Percentiles rank a stretch among this genome's conserved stretches.
phyloP scores from a whole-genome alignment of 2,797 vertebrate species.

The Protosalanx chinensis region DNA sequence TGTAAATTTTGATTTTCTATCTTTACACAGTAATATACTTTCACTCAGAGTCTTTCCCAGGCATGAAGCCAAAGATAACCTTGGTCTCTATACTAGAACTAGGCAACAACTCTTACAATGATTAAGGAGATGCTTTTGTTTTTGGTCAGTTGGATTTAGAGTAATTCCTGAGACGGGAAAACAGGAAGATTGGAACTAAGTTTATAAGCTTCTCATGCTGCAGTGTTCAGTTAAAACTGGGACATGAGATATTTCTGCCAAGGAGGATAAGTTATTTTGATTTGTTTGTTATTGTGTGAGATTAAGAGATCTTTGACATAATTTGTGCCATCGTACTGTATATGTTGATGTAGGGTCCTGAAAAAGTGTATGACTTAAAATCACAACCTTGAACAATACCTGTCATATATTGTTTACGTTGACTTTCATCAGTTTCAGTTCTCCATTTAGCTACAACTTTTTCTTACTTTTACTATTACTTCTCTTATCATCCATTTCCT shows the following conservation, averaged over 20 bases:
- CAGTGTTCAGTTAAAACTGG: too few species aligned
- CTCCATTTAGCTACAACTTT: conserved; percentile 39
- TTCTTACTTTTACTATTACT: conserved; percentile 42
- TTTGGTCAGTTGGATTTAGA: conserved; percentile 45
- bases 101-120: conserved; percentile 27
- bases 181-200: conserved; percentile 18
- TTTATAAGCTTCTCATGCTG: too few species aligned
- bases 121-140: conserved; percentile 39
- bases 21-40: conserved; percentile 28
- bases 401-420: not conserved
- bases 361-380: not conserved
- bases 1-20: conserved; percentile 23
- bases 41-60: conserved; percentile 31
- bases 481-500: conserved; percentile 63
- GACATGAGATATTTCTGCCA: too few species aligned
- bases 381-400: not conserved
- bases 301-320: too few species aligned
- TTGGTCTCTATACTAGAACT: conserved; percentile 39
- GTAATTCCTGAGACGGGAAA: conserved; percentile 37
- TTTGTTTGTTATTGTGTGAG: too few species aligned
- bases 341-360: not conserved
- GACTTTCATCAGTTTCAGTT: conserved; percentile 8
- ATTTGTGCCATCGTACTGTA: not conserved
- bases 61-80: conserved; percentile 43
- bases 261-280: too few species aligned